Base-by-base conservation (phyloP, 2,888 invertebrate genomes). In the Mantis religiosa region DNA sequence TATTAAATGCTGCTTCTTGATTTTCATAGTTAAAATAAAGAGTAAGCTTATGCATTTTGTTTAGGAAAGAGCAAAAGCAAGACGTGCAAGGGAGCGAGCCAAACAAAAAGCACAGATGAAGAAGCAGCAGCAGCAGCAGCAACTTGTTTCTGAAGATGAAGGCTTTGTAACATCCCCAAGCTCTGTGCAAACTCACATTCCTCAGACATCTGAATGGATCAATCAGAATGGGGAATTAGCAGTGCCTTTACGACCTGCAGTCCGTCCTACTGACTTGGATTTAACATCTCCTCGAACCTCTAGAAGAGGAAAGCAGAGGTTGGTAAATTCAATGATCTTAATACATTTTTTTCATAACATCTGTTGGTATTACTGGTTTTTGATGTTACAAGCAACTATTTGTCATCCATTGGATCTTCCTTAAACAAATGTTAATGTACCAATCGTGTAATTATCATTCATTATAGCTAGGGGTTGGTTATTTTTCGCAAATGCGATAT, bases 51-150 rank as follows among this genome's bases (percentile, higher is more conserved):
- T 27, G 14, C 20, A 89, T 41, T 82, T 89, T 90, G 30, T 90
- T 0, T 93, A 96, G 93, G 97, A 97, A 92, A 94, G 96, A 91
- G 95, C 95, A 28, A 96, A 96, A 92, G 95, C 95, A 2, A 95
- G 95, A 91, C 94, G 96, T 90, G 96, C 96, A 12, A 94, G 96
- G 91, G 97, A 97, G 92, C 94, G 95, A 91, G 96, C 96, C 6
- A 92, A 95, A 89, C 94, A 95, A 91, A 95, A 95, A 91, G 95
- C 95, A 47, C 92, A 94, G 87, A 93, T 93, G 6, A 94, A 93
- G 91, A 94, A 94, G 91, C 94, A 94, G 91, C 94, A 93, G 90
- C 85, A 84, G 47, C 87, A 89, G 34, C 87, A 47, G 12, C 84
- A 83, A 54, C 28, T 83, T 20, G 27, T 88, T 28, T 88, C 88